These are phyloP conservation scores for Andrena hattorfiana DNA, from an alignment of 2,888 invertebrate genomes.

Conservation along the genomic window DNA sequence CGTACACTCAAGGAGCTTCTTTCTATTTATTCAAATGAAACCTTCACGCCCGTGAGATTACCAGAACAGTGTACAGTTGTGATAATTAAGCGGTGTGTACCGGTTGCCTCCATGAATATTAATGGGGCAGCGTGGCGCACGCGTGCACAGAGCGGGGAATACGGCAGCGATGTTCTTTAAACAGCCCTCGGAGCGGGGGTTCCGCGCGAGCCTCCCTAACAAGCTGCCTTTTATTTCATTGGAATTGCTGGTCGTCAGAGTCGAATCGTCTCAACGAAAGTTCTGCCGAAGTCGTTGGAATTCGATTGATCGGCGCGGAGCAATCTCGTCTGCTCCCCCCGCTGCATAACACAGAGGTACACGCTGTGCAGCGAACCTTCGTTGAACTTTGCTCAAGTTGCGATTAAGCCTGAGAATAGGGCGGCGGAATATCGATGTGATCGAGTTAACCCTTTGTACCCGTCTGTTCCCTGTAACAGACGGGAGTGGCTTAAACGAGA, in stretches of 20 bases:
- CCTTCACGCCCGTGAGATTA: slow-evolving; percentile 27
- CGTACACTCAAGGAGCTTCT: slow-evolving; percentile 1
- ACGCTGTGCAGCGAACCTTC: not conserved
- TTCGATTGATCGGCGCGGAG: slow-evolving; percentile 15
- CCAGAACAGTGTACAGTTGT: slow-evolving; percentile 16
- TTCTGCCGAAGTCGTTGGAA: slow-evolving; percentile 31
- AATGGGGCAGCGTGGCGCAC: not conserved
- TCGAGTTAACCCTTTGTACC: slow-evolving; percentile 8
- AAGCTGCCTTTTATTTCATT: slow-evolving; percentile 23
- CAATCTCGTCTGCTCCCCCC: not conserved
- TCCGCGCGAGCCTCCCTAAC: not conserved
- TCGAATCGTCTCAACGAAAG: slow-evolving; percentile 36
- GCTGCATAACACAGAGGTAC: not conserved
- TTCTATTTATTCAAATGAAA: slow-evolving; percentile 35
- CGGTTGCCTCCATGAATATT: slow-evolving; percentile 41
- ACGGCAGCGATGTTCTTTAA: slow-evolving; percentile 10
- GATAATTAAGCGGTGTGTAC: slow-evolving; percentile 35
- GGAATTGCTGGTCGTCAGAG: slow-evolving; percentile 30
- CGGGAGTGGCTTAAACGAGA: no score
- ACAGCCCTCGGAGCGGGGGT: not conserved
- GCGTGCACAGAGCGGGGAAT: not conserved
- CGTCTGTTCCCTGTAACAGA: no score
- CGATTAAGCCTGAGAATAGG: not conserved
- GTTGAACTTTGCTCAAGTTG: slow-evolving; percentile 18
- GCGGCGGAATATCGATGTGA: slow-evolving; percentile 7